Percentiles rank a stretch among this genome's conserved stretches.
Conservation (phyloP, 2,797 vertebrate genomes). For the Pangasius sanitwongsei region DNA sequence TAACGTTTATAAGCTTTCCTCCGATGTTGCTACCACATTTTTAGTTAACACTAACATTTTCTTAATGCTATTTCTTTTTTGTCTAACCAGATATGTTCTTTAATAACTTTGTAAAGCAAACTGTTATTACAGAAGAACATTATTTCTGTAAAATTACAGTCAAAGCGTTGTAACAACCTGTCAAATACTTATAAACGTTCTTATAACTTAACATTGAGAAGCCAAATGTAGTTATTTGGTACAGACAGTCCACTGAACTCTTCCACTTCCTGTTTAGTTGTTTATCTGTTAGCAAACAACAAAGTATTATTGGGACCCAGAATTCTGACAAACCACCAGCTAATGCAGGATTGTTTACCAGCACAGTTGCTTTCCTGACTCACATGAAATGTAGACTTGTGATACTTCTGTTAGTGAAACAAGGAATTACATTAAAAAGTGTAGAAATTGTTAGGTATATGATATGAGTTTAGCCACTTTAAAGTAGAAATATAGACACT, state of each 20-base stretch:
- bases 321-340: not conserved
- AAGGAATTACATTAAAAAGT: not conserved
- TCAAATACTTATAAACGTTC: not conserved
- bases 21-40: not conserved
- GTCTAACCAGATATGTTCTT: not conserved
- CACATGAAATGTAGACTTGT: not conserved
- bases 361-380: not conserved
- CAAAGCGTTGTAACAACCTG: not conserved
- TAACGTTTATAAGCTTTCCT: not conserved
- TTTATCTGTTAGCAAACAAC: not conserved
- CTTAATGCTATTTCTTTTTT: not conserved
- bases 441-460: not conserved
- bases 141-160: not conserved
- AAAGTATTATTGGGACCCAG: not conserved
- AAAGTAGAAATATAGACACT: not conserved
- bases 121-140: not conserved
- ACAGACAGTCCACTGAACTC: not conserved
- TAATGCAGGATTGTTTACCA: not conserved
- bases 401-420: not conserved
- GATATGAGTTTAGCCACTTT: not conserved
- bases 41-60: not conserved
- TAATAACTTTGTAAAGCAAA: not conserved
- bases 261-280: not conserved
- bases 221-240: not conserved
- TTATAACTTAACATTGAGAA: not conserved